Evolutionary conservation across 2,888 invertebrate species (phyloP).

Genomic region (Brenthis hecate): DNA sequence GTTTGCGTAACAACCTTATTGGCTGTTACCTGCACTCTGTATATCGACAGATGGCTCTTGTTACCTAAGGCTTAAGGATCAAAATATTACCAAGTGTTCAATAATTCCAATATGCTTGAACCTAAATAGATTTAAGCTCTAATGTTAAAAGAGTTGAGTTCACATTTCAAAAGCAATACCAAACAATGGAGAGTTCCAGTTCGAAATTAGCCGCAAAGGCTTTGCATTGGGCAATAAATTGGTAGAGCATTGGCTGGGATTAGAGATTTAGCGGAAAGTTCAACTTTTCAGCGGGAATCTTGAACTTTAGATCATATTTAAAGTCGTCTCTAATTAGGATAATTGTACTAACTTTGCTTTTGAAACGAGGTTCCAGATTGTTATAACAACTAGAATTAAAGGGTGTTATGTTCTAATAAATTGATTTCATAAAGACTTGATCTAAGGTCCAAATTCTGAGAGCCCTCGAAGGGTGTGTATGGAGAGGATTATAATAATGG

Average conservation of each 20-base stretch:
- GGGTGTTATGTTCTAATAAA: no score
- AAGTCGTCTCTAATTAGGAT: neutral
- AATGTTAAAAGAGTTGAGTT: neutral
- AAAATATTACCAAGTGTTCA: conserved; percentile 13
- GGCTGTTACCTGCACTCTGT: conserved; percentile 7
- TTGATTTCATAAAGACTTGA: no score
- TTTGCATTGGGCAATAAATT: conserved; percentile 28
- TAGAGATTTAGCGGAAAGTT: conserved; percentile 22
- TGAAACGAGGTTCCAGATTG: neutral
- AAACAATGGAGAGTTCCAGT: conserved; percentile 15
- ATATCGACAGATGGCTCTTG: conserved; percentile 9
- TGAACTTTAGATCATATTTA: conserved; percentile 18
- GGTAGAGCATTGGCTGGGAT: conserved; percentile 22
- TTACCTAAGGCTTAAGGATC: conserved; percentile 6
- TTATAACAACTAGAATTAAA: no score
- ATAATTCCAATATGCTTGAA: conserved; percentile 9
- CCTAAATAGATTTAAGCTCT: conserved; percentile 5
- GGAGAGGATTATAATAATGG: no score
- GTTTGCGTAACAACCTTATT: conserved; percentile 27
- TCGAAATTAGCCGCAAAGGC: conserved; percentile 29
- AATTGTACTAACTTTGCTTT: conserved; percentile 8
- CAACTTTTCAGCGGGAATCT: conserved; percentile 3
- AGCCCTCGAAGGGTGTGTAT: no score
- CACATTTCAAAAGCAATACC: neutral
- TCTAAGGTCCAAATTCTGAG: no score